phyloP scores from a whole-genome alignment of 1,140 invertebrate genomes.

The Philaenus spumarius region DNA sequence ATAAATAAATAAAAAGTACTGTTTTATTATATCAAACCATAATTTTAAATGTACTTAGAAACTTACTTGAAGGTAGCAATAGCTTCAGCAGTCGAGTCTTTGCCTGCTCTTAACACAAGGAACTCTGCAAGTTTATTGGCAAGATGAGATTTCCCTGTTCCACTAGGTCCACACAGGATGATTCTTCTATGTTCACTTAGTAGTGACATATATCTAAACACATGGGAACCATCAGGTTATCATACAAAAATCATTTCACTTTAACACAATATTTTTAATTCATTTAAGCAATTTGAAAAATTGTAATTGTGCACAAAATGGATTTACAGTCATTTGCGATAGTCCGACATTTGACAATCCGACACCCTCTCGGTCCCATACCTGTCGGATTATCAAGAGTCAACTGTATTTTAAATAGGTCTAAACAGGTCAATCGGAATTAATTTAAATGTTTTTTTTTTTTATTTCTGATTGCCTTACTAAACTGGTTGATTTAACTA shows the following conservation, averaged over 20 bases:
- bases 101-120: slow-evolving; percentile 61
- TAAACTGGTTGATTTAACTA: too few relatives aligned
- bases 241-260: not conserved
- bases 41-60: not conserved
- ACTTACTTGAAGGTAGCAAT: slow-evolving; percentile 80
- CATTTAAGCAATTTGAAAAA: not conserved
- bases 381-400: too few relatives aligned
- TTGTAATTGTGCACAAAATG: too few relatives aligned
- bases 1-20: too few relatives aligned
- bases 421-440: too few relatives aligned
- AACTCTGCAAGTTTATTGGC: slow-evolving; percentile 93
- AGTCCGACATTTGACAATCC: too few relatives aligned
- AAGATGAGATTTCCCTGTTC: slow-evolving; percentile 94
- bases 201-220: slow-evolving; percentile 65
- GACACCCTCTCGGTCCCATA: too few relatives aligned
- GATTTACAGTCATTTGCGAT: too few relatives aligned
- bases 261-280: not conserved
- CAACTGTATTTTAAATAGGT: too few relatives aligned
- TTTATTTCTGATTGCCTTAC: too few relatives aligned
- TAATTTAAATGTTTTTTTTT: too few relatives aligned
- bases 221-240: slow-evolving; percentile 11
- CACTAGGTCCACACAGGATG: slow-evolving; percentile 93
- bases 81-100: slow-evolving; percentile 61
- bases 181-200: slow-evolving; percentile 87
- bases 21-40: too few relatives aligned